Evolutionary conservation across 1,140 invertebrate species (phyloP), one percentile per base, ranked within the genome.

Genomic region (Brachionus rotundiformis): DNA sequence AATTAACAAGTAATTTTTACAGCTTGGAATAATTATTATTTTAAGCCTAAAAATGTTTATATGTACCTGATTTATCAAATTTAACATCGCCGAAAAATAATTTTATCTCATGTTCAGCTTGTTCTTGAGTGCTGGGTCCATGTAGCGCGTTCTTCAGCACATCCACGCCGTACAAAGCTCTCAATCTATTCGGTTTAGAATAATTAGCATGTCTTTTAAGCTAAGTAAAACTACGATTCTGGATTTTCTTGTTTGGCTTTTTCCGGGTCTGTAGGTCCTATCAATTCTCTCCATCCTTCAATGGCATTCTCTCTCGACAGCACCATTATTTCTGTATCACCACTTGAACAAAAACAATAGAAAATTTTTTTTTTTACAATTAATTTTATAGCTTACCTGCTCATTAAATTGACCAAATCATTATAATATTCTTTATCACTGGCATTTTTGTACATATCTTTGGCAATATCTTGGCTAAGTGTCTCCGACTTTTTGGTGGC

Each of bases 241-340:
- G 86, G 87, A 29, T 83, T 82, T 61, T 84, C 83, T 79, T 84
- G 83, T 83, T 86, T 88, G 4, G 87, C 87, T 61, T 85, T 76
- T 39, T 83, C 83, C 16, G 87, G 87, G 81, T 88, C 86, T 41
- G 84, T 86, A 13, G 86, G 85, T 41, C 87, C 87, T 54, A 88
- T 86, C 36, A 85, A 19, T n/a, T 83, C 77, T 77, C 86, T 83
- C 87, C 87, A 88, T 13, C 86, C 86, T 25, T 85, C 83, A 19
- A 88, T 85, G 36, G 87, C 87, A 83, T 85, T 85, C 82, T 88
- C 86, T 84, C 85, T 76, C 41, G 87, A 85, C 23, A 88, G 83
- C 44, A 88, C 86, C 86, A 88, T 86, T 77, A 88, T 85, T 61
- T 85, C 82, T 10, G 87, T 87, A n/a, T 85, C 84, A 80, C 87